Conservation (phyloP, 2,113 vertebrate species). For the Dipodomys merriami region DNA sequence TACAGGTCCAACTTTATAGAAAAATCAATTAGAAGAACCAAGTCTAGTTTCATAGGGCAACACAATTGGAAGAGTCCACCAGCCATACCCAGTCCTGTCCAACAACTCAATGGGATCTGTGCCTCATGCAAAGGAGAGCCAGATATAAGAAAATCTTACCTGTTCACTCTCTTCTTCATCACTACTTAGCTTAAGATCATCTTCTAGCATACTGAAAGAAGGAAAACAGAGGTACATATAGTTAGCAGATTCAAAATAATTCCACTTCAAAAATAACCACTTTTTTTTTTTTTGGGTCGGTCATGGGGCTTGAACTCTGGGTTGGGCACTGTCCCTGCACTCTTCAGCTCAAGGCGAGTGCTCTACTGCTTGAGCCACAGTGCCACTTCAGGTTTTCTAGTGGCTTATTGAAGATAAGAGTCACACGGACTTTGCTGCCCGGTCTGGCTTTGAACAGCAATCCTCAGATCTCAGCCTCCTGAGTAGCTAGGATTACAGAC, state of each 20-base stretch:
- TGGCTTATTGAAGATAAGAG: too few species aligned
- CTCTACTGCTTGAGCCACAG: too few species aligned
- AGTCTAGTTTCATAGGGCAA: neutral
- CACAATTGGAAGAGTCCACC: neutral
- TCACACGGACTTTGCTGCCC: too few species aligned
- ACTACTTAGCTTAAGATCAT: slow-evolving; percentile 91
- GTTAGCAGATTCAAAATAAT: slow-evolving; percentile 61
- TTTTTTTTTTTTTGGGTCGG: too few species aligned
- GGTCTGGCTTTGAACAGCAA: too few species aligned
- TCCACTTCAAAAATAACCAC: neutral
- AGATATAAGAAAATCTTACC: slow-evolving; percentile 78
- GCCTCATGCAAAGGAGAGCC: neutral
- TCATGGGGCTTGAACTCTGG: too few species aligned
- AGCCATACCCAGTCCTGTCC: neutral
- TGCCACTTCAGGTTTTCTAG: too few species aligned
- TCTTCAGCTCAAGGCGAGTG: too few species aligned
- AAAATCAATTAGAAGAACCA: neutral
- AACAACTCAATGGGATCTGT: rapidly evolving
- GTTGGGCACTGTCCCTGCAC: too few species aligned
- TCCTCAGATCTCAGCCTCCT: too few species aligned
- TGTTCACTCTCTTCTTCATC: slow-evolving; percentile 89
- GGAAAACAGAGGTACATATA: slow-evolving; percentile 66
- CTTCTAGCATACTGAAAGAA: slow-evolving; percentile 89
- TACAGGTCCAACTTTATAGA: neutral
- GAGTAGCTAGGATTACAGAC: too few species aligned